These are phyloP conservation scores for Bombus pyrosoma DNA, from an alignment of 1,140 invertebrate species.

Conservation along the genomic window DNA sequence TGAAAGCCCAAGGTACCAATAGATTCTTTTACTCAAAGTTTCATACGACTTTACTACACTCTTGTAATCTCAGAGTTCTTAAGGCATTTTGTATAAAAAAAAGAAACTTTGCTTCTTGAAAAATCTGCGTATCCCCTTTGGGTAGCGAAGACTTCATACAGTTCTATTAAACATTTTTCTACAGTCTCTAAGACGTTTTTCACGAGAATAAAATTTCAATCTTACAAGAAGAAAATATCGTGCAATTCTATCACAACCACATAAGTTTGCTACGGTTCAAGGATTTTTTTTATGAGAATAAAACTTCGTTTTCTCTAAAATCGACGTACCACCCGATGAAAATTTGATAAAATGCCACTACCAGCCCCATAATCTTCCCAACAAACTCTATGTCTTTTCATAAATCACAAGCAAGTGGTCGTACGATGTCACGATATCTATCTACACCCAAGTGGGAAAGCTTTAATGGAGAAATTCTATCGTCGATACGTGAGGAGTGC, in stretches of 20 bases:
- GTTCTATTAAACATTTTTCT: neutral
- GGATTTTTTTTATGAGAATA: too few species aligned
- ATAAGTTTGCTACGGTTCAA: neutral
- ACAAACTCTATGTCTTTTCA: neutral
- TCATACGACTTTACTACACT: neutral
- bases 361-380: neutral
- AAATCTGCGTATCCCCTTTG: neutral
- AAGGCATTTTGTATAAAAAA: neutral
- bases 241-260: neutral
- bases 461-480: slow-evolving; percentile 11
- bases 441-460: neutral
- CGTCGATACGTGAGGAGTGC: neutral
- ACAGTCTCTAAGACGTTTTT: neutral
- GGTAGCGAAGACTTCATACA: neutral
- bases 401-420: neutral
- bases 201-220: neutral
- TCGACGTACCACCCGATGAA: neutral
- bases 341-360: neutral
- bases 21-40: neutral
- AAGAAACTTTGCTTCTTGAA: neutral
- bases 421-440: neutral
- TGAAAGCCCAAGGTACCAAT: neutral
- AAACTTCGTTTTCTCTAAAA: neutral
- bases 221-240: neutral
- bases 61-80: neutral